Evolutionary conservation across 1,140 invertebrate genomes (phyloP).

Genomic region (Mactra quadrangularis): DNA sequence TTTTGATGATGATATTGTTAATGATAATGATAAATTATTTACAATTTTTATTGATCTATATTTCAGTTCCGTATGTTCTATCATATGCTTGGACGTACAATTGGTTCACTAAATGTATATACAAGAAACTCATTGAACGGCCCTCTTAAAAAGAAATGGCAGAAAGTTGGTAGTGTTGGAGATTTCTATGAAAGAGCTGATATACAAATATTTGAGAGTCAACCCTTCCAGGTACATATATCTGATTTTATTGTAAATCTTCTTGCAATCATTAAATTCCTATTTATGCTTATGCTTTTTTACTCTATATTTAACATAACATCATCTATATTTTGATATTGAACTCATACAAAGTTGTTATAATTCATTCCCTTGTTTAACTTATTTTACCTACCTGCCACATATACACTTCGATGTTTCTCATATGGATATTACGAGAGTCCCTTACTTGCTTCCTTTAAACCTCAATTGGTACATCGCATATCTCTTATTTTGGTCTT

Average conservation of each 20-base stretch:
- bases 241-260: neutral
- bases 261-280: no score
- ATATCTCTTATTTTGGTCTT: no score
- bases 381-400: no score
- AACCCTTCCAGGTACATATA: slow-evolving; percentile 74
- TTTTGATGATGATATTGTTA: no score
- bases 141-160: slow-evolving; percentile 68
- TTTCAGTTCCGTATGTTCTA: slow-evolving; percentile 80
- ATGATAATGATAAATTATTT: no score
- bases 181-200: slow-evolving; percentile 78
- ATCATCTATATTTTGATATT: no score
- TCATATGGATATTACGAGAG: neutral
- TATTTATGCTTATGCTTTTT: no score
- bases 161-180: slow-evolving; percentile 73
- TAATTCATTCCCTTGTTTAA: no score
- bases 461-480: no score
- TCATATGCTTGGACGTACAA: slow-evolving; percentile 82
- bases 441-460: no score
- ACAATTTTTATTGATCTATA: neutral
- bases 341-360: no score
- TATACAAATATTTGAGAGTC: slow-evolving; percentile 69
- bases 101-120: slow-evolving; percentile 81
- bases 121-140: slow-evolving; percentile 70
- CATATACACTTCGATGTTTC: neutral
- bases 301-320: no score